These are phyloP conservation scores for Stegodyphus dumicola DNA, from an alignment of 1,140 invertebrate genomes.

Conservation along the genomic window DNA sequence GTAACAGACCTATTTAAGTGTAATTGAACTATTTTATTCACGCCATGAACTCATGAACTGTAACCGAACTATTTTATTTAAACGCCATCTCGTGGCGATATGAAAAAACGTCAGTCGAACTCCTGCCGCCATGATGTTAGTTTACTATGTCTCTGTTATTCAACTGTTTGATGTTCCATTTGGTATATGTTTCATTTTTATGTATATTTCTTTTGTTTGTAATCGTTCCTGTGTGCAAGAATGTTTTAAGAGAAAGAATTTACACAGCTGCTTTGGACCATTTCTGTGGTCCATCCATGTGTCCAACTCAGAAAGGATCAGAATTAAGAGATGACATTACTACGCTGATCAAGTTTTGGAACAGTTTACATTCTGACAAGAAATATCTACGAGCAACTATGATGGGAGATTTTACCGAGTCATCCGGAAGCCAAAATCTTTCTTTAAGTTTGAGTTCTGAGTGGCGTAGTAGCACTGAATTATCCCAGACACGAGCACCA, in stretches of 20 bases:
- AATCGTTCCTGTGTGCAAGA: constrained; percentile 90
- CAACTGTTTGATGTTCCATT: no score
- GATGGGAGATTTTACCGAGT: constrained; percentile 70
- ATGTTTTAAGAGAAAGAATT: constrained; percentile 91
- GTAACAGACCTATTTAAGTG: no score
- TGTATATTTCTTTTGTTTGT: no score
- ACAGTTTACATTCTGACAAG: constrained; percentile 94
- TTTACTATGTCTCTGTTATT: no score
- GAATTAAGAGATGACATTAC: constrained; percentile 89
- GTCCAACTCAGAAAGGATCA: constrained; percentile 81
- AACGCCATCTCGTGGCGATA: no score
- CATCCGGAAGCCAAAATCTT: constrained; percentile 47
- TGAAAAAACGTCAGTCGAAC: no score
- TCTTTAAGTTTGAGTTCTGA: constrained; percentile 56
- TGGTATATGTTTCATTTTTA: no score
- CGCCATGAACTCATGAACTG: no score
- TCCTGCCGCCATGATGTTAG: no score
- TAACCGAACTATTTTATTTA: no score
- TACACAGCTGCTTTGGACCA: constrained; percentile 96
- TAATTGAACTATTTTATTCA: no score
- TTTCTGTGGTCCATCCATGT: constrained; percentile 87
- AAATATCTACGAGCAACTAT: constrained; percentile 90
- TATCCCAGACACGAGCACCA: constrained; percentile 57
- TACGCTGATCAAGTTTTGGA: constrained; percentile 94
- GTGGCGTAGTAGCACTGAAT: constrained; percentile 57